Base-by-base conservation (phyloP, 2,888 invertebrate species). In the Acanthosepion pharaonis region DNA sequence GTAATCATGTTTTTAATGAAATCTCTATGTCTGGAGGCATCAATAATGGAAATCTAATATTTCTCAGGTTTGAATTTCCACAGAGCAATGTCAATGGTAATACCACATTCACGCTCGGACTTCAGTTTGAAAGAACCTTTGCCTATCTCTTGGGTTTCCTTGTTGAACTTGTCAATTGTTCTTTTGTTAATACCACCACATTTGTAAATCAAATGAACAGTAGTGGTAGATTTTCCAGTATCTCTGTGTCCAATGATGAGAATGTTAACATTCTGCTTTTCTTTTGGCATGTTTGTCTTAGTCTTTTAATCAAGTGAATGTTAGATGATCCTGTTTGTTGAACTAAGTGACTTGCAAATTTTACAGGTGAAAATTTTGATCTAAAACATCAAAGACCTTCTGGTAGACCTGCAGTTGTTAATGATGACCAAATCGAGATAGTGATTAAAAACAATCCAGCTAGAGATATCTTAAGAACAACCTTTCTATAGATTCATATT, bases 1-100 rank as follows among this genome's bases (percentile, higher is more conserved):
- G 99, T 99, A 98, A 99, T 99, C 99, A 99, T 99, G 99, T 99
- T 99, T 98, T 99, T 99, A 98, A 99, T 99, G 98, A 99, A 99
- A 99, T 99, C 99, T 98, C 99, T 98, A 98, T 99, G 99, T 97
- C 99, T 99, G 96, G 99, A 99, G 96, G 99, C 99, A 98, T 99
- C 99, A 97, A 99, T 99, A 98, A 99, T 99, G 97, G 99, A 99
- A 96, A 99, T 99, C 97, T 99, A 99, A 98, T 98, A 99, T 98
- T 98, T 99, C 95, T 98, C 97, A 23, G 99, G 99, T 98, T 99
- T 99, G 98, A 99, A 99, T 98, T 99, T 99, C 99, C 99, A 99
- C 97, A 99, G 98, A 96, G 99, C 99, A 97, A 99, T 99, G 98
- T 99, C 99, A 97, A 99, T 99, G 97, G 99, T 99, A 98, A 99